phyloP scores from a whole-genome alignment of 2,113 vertebrate species.

The Chlamydotis undulata region DNA sequence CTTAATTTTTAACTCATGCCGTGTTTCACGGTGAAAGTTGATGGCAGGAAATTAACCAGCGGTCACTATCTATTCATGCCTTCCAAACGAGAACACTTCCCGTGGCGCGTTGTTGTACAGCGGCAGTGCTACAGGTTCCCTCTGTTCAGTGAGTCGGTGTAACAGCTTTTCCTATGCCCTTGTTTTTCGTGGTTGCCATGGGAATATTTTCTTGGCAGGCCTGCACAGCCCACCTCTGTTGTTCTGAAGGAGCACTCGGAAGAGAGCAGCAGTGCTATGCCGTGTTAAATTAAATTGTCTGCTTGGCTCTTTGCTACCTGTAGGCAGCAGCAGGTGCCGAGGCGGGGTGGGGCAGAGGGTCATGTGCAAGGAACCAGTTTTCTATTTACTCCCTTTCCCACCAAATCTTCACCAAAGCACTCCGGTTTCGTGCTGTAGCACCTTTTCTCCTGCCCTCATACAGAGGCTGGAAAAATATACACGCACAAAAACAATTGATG shows the following conservation, averaged over 20 bases:
- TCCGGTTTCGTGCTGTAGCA: not conserved
- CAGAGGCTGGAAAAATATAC: not conserved
- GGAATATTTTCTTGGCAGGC: not conserved
- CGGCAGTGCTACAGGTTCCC: not conserved
- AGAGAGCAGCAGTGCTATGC: not conserved
- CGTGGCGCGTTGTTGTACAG: not conserved
- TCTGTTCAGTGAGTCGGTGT: not conserved
- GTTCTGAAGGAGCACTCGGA: not conserved
- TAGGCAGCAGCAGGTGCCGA: not conserved
- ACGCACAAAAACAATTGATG: not conserved
- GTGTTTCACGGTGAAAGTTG: not conserved
- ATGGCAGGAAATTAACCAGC: not conserved
- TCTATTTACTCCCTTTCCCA: not conserved
- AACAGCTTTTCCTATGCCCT: not conserved
- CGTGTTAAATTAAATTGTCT: rapidly evolving
- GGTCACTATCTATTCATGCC: not conserved
- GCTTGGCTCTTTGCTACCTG: not conserved
- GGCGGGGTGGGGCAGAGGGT: no score
- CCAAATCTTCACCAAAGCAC: not conserved
- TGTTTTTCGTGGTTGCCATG: slow-evolving; percentile 33
- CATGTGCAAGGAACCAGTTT: not conserved
- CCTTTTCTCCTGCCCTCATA: not conserved
- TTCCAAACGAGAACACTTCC: not conserved
- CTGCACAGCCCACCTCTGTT: not conserved
- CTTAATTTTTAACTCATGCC: not conserved